phyloP scores from a whole-genome alignment of 2,888 invertebrate species.

The Protula sp. region DNA sequence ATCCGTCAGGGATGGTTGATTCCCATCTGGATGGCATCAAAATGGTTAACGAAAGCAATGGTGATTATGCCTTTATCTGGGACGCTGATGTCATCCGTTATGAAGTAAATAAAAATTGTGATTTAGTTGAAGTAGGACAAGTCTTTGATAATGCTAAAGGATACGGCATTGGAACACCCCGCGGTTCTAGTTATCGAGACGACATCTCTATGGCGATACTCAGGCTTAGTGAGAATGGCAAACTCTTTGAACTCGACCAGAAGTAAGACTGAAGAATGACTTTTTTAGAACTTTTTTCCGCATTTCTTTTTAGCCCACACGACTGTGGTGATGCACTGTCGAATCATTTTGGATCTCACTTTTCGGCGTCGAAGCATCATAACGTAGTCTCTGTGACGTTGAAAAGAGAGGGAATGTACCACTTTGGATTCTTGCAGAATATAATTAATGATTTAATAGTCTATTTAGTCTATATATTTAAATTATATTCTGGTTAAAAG shows the following conservation, averaged over 20 bases:
- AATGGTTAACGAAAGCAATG: constrained; percentile 33
- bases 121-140: constrained; percentile 56
- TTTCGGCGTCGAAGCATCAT: no score
- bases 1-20: constrained; percentile 39
- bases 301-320: background rate
- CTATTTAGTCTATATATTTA: no score
- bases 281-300: no score
- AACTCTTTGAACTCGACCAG: constrained; percentile 41
- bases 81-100: constrained; percentile 47
- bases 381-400: no score
- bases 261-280: no score
- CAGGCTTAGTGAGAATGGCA: constrained; percentile 38
- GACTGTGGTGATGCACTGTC: no score
- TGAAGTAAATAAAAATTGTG: constrained; percentile 58
- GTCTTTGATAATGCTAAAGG: constrained; percentile 43
- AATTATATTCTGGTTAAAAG: no score
- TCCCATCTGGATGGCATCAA: constrained; percentile 37
- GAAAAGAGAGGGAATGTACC: no score
- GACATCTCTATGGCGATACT: constrained; percentile 45
- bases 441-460: no score
- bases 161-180: constrained; percentile 46
- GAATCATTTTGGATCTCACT: no score
- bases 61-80: constrained; percentile 49
- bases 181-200: constrained; percentile 44
- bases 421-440: no score